Conservation (phyloP, 1,140 invertebrate species). For the Tetranychus cinnabarinus region DNA sequence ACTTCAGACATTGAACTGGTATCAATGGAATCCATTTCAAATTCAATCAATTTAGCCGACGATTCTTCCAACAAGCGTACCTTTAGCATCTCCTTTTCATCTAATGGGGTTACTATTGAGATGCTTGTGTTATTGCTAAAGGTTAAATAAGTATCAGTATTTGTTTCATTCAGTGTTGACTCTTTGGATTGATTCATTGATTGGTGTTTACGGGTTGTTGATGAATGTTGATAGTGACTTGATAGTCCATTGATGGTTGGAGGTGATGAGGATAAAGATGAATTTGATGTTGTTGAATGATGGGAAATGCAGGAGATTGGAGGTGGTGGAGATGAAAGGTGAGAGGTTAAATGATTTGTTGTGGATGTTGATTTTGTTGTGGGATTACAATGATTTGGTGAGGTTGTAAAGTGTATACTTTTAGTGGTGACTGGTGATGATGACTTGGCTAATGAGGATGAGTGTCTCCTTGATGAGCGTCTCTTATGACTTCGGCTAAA, state of each 20-base stretch:
- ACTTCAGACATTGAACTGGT: neutral
- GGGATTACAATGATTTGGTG: too few relatives aligned
- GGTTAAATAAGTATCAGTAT: neutral
- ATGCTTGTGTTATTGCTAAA: neutral
- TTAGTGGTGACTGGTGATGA: too few relatives aligned
- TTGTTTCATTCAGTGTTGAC: neutral
- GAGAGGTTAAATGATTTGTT: too few relatives aligned
- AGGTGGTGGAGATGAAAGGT: too few relatives aligned
- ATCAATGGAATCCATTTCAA: neutral
- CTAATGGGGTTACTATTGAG: neutral
- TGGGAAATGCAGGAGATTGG: too few relatives aligned
- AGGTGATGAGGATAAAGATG: too few relatives aligned
- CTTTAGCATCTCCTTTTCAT: neutral
- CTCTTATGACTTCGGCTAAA: neutral
- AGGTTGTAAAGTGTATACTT: too few relatives aligned
- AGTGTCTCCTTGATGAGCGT: neutral
- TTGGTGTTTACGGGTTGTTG: too few relatives aligned
- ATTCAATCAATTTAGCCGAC: neutral
- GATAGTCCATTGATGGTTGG: too few relatives aligned
- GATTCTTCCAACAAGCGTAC: neutral
- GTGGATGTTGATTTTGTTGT: too few relatives aligned
- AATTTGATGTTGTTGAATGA: too few relatives aligned
- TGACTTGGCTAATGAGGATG: neutral
- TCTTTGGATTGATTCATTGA: neutral
- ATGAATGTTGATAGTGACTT: too few relatives aligned